Base-by-base conservation (phyloP, 1,140 invertebrate species). In the Probaryconus sp. region DNA sequence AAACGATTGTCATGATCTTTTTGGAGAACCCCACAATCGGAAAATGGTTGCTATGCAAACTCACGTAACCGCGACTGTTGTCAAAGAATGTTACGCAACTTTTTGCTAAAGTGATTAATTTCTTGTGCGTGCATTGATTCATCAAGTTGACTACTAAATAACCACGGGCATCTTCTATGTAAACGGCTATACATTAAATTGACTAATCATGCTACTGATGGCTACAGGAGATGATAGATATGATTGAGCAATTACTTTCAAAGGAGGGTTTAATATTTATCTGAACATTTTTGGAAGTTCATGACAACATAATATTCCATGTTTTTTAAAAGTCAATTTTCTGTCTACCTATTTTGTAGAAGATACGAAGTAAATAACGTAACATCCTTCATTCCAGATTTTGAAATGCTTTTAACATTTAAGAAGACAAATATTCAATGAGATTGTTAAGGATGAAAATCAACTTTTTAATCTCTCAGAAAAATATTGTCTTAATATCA, bases 81-180 rank as follows among this genome's bases (percentile, higher is more conserved):
- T 38, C 33, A 55, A 48, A 67, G 42, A 65, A 50, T 50, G 51
- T 51, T 47, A 21, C 42, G 40, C 40, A 10, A 31, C 33, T 56
- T 67, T 56, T 67, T 67, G 51, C 33, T 24, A 24, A 31, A 56
- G 42, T 48, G 51, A 67, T 67, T 56, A 67, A 56, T 67, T 67
- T 56, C 51, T 67, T 67, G 24, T 40, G 11, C 24, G 20, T 48
- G n/a, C 38, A 67, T 67, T 67, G 50, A 67, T 18, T 67, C 63
- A 67, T 67, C 63, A 47, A 56, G 31, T 38, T 48, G 10, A 33
- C 42, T 48, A 67, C 56, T 40, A 40, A 50, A 67, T 67, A 48
- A 56, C 50, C 35, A 37, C 30, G 35, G 4, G 7, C 11, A 53
- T 47, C 50, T 55, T 24, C 47, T 45, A 31, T 6, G 26, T 31